A percentile compares a stretch with the other conserved stretches of the same genome.
Conservation (phyloP, 2,113 vertebrate genomes). For the Phalacrocorax brasilianus region DNA sequence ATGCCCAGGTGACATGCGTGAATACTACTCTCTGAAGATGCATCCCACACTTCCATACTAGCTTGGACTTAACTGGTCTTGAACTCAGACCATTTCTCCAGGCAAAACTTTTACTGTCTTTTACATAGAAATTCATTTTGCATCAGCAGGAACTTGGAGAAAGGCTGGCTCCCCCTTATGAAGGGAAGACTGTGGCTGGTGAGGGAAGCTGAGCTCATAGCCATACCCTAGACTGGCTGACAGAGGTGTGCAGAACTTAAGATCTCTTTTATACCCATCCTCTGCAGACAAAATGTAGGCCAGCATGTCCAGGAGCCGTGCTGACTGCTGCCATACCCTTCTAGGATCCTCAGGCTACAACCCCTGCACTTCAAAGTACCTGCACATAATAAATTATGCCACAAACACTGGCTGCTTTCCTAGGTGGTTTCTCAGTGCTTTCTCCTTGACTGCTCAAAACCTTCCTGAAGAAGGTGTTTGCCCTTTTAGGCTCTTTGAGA, state of each 20-base stretch:
- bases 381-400: not conserved
- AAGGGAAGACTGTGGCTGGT: not conserved
- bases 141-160: too few relatives aligned
- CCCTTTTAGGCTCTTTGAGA: not conserved
- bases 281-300: not conserved
- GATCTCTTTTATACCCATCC: not conserved
- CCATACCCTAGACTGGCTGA: not conserved
- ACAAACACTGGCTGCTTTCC: not conserved
- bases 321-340: not conserved
- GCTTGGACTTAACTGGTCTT: not conserved
- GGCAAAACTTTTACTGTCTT: not conserved
- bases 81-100: not conserved
- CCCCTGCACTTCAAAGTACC: not conserved
- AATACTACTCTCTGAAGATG: not conserved
- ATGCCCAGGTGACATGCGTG: fast-evolving
- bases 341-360: not conserved
- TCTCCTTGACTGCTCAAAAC: not conserved
- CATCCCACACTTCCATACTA: not conserved
- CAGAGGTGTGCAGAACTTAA: not conserved
- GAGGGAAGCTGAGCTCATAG: too few relatives aligned
- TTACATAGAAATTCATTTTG: not conserved
- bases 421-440: not conserved
- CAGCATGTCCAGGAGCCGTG: not conserved
- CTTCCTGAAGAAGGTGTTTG: not conserved
- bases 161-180: not conserved